Conservation (phyloP, 2,797 vertebrate species). For the Gallirallus australis region DNA sequence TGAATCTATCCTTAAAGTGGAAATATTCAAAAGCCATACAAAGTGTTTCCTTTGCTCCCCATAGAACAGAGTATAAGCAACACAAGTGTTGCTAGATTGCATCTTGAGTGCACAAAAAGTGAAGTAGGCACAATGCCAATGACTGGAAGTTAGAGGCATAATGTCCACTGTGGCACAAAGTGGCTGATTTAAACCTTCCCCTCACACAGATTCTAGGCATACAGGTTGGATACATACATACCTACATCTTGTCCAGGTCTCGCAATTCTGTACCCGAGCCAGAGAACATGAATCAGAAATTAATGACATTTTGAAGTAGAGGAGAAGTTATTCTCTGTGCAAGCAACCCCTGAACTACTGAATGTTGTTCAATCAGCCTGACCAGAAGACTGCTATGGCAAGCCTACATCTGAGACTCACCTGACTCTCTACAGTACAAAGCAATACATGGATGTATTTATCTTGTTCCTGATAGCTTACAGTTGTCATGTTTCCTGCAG, state of each 20-base stretch:
- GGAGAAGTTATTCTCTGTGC: background rate
- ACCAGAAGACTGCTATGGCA: background rate
- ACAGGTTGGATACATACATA: background rate
- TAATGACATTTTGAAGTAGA: background rate
- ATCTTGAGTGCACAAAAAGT: background rate
- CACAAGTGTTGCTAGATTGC: background rate
- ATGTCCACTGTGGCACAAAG: background rate
- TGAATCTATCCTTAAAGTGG: background rate
- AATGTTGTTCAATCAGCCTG: background rate
- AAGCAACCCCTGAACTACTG: background rate
- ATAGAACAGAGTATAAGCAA: background rate
- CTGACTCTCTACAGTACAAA: background rate
- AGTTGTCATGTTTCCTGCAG: background rate
- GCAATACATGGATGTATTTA: background rate
- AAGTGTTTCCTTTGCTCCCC: background rate
- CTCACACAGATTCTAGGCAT: background rate
- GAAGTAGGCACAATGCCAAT: background rate
- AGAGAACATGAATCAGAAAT: background rate
- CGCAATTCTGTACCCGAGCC: background rate
- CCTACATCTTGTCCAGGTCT: background rate
- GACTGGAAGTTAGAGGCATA: background rate
- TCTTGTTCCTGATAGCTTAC: background rate
- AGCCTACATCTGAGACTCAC: background rate
- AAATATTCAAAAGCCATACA: background rate
- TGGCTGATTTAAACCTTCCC: background rate